Evolutionary conservation across 2,113 vertebrate genomes (phyloP).

Genomic region (Sorex araneus): DNA sequence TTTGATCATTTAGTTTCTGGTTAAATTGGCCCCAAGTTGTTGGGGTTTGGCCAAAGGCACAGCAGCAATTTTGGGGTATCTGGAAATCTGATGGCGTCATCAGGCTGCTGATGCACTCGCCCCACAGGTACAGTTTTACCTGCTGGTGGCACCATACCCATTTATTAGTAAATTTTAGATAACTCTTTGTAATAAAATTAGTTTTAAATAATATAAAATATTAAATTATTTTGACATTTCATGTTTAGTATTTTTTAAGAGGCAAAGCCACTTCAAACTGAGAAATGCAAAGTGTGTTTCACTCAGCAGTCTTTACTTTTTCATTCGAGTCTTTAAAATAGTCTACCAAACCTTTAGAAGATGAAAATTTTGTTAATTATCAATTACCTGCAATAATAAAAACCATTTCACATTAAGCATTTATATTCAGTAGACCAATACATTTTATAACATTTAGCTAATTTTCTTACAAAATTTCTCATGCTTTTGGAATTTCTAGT

Average conservation of each 20-base stretch:
- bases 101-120: too few species aligned
- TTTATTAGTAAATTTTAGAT: neutral
- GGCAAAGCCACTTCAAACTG: neutral
- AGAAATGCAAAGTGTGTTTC: neutral
- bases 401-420: neutral
- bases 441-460: neutral
- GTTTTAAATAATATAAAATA: conserved; percentile 39
- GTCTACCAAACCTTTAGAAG: neutral
- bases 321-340: neutral
- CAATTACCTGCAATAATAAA: neutral
- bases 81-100: too few species aligned
- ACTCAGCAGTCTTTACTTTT: neutral
- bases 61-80: too few species aligned
- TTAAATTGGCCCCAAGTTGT: too few species aligned
- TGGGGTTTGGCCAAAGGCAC: too few species aligned
- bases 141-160: too few species aligned
- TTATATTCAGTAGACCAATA: conserved; percentile 1
- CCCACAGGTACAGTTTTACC: too few species aligned
- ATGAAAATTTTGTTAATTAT: neutral
- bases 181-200: neutral
- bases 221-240: neutral
- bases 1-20: too few species aligned
- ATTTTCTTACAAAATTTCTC: conserved; percentile 38
- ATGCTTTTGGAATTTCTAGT: neutral
- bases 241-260: neutral